Evolutionary conservation across 2,888 invertebrate species (phyloP), one percentile per base, ranked within the genome.

Genomic region (Fragum fragum): DNA sequence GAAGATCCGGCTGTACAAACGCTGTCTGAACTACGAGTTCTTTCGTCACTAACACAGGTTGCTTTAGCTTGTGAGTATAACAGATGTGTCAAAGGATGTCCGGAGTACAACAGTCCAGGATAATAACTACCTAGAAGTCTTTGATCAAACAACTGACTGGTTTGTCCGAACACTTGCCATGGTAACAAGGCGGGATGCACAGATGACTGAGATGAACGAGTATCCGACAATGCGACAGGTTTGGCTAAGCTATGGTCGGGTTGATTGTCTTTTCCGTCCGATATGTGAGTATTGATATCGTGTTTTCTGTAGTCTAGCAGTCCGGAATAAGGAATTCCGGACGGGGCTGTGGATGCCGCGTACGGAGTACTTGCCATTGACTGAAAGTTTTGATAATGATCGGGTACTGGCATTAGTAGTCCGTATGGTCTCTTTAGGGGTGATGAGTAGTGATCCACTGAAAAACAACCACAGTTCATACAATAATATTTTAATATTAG

Each of bases 111-210:
- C 0, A 52, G 14, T 23, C 73, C 74, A 9, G 29, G 52, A 55
- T 66, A 66, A 66, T 66, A 66, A 47, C 47, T 36, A 0, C 55
- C 55, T 7, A 74, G 52, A 7, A 18, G 26, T 61, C 73, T 72
- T 18, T 66, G 63, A 55, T 77, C 77, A 29, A 63, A 29, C 59
- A 66, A 23, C 7, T 71, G 53, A 21, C 63, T 28, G 16, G 23
- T 52, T 2, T 72, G 32, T 28, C 36, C 39, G 36, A 42, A 55
- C 18, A 39, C 21, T 18, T 52, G 39, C 73, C 66, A 73, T 26
- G 61, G 32, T 36, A 66, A 32, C 23, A 77, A 73, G 1, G 77
- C 77, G 26, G 77, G 77, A 57, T 77, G 77, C 7, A 77, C 39
- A 23, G 53, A 18, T 5, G 69, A 29, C 21, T 21, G n/a, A 14